phyloP scores from a whole-genome alignment of 2,113 vertebrate genomes.

The Chauna torquata region DNA sequence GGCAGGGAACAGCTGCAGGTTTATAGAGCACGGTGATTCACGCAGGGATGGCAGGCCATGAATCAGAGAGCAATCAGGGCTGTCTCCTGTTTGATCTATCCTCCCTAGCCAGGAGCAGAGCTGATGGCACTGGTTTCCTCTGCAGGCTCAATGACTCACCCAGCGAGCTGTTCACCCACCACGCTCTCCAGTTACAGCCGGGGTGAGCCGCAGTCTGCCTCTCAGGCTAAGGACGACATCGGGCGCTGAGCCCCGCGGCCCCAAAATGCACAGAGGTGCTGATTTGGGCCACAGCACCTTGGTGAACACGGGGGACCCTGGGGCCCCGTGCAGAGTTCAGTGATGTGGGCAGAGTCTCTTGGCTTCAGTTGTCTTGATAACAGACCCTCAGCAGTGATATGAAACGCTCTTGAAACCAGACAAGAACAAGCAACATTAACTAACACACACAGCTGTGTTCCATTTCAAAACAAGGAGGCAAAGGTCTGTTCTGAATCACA shows the following conservation, averaged over 20 bases:
- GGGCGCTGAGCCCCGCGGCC: background rate
- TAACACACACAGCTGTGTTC: background rate
- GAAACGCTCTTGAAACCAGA: background rate
- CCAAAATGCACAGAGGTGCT: background rate
- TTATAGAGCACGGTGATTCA: slow-evolving; percentile 25
- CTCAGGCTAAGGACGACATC: background rate
- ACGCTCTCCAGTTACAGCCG: background rate
- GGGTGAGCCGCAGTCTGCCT: background rate
- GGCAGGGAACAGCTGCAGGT: slow-evolving; percentile 47
- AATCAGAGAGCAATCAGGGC: slow-evolving; percentile 44
- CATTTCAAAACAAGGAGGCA: background rate
- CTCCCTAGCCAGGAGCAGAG: slow-evolving; percentile 9
- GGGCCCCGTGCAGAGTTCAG: background rate
- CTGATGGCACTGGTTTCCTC: background rate
- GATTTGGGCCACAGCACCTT: background rate
- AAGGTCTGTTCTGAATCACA: background rate
- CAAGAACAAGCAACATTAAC: background rate
- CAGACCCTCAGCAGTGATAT: background rate
- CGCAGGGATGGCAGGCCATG: background rate
- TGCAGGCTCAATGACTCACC: background rate
- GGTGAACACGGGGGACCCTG: background rate
- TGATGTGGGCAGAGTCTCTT: background rate
- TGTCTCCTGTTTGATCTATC: slow-evolving; percentile 20
- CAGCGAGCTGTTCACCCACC: background rate
- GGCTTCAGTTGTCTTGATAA: background rate